Conservation (phyloP, 2,888 invertebrate species). For the Allygus modestus region DNA sequence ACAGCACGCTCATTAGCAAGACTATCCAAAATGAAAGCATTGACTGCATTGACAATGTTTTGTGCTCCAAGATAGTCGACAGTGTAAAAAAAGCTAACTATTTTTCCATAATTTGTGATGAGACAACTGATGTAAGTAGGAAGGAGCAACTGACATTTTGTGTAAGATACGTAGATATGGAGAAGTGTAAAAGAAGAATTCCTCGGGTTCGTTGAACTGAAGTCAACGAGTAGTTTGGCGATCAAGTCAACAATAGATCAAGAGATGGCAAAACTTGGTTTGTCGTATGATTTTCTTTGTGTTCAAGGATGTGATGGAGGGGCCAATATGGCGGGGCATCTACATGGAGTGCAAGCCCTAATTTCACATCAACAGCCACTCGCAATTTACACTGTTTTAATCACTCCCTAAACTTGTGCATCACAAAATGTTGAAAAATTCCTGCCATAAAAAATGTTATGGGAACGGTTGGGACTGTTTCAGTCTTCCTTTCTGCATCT, state of each 20-base stretch:
- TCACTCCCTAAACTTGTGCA: not conserved
- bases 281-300: not conserved
- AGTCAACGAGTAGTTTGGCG: not conserved
- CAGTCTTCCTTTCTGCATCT: not conserved
- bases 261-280: not conserved
- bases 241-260: not conserved
- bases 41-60: not conserved
- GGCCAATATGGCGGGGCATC: not conserved
- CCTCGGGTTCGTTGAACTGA: not conserved
- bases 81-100: not conserved
- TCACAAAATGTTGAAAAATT: not conserved
- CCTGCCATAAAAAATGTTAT: not conserved
- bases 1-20: not conserved
- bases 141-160: not conserved
- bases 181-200: not conserved
- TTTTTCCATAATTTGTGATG: not conserved
- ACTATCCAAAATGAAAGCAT: not conserved
- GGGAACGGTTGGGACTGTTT: not conserved
- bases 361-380: not conserved
- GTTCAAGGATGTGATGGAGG: not conserved
- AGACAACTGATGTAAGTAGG: not conserved
- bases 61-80: not conserved
- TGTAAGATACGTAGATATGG: not conserved
- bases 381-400: not conserved
- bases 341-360: not conserved